These are phyloP conservation scores for Sphinx pinastri DNA, from an alignment of 2,888 invertebrate genomes.

Conservation along the genomic window DNA sequence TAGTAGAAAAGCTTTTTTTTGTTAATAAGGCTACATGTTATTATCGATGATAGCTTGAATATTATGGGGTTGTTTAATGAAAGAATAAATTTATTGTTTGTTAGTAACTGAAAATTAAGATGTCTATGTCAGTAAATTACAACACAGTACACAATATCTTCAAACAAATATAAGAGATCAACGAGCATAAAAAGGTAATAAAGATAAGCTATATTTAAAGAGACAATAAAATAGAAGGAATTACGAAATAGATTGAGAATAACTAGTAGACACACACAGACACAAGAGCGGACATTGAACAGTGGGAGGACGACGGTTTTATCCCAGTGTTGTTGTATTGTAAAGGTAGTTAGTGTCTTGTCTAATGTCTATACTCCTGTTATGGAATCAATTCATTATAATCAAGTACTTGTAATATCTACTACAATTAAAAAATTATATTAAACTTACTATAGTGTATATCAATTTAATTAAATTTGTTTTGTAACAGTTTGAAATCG, in stretches of 20 bases:
- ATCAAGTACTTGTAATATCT: no score
- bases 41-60: background rate
- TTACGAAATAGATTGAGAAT: conserved; percentile 44
- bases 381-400: background rate
- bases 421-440: no score
- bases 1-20: background rate
- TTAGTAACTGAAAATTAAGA: conserved; percentile 15
- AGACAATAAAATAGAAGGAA: conserved; percentile 33
- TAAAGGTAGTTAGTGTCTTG: conserved; percentile 5
- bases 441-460: no score
- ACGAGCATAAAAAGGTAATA: background rate
- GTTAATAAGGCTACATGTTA: background rate
- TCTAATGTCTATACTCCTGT: background rate
- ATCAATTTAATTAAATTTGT: no score
- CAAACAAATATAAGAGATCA: background rate
- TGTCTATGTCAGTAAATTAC: conserved; percentile 20
- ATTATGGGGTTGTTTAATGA: conserved; percentile 15
- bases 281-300: conserved; percentile 54
- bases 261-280: conserved; percentile 50
- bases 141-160: conserved; percentile 12
- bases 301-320: conserved; percentile 54
- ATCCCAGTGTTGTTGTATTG: conserved; percentile 35
- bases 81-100: background rate
- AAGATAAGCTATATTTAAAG: conserved; percentile 34
- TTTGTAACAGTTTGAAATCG: background rate